These are phyloP conservation scores for Galemys pyrenaicus DNA, from an alignment of 2,113 vertebrate genomes.

Conservation along the genomic window DNA sequence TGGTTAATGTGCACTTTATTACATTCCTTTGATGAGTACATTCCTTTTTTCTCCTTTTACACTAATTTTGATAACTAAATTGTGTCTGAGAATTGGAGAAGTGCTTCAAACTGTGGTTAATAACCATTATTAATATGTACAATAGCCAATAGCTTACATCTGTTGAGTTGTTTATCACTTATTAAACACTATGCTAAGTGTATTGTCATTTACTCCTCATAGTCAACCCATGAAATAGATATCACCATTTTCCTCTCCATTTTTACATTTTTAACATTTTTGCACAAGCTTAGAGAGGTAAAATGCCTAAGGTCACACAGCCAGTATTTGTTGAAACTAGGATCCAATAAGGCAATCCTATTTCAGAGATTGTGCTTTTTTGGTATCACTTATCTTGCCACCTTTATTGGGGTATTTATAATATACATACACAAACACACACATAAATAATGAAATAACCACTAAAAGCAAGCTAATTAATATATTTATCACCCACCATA, in stretches of 20 bases:
- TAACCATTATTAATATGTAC: background rate
- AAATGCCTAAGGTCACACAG: background rate
- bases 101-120: background rate
- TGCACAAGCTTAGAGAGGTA: background rate
- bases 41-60: background rate
- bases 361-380: slow-evolving; percentile 1
- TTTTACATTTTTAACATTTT: slow-evolving; percentile 6
- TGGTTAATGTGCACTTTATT: background rate
- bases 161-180: background rate
- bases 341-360: background rate
- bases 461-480: background rate
- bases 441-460: background rate
- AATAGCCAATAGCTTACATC: background rate
- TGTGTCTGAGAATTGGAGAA: background rate
- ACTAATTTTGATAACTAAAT: slow-evolving; percentile 21
- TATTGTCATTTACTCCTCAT: background rate
- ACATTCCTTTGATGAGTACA: background rate
- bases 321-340: background rate
- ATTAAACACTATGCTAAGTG: background rate
- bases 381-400: background rate
- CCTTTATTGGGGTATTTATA: background rate
- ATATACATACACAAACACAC: no score
- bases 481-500: background rate
- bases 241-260: background rate
- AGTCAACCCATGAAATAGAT: background rate